Percentiles rank a stretch among this genome's conserved stretches.
These are phyloP conservation scores for Microcebus lehilahytsara DNA, from an alignment of 2,113 vertebrate species.

Conservation along the genomic window DNA sequence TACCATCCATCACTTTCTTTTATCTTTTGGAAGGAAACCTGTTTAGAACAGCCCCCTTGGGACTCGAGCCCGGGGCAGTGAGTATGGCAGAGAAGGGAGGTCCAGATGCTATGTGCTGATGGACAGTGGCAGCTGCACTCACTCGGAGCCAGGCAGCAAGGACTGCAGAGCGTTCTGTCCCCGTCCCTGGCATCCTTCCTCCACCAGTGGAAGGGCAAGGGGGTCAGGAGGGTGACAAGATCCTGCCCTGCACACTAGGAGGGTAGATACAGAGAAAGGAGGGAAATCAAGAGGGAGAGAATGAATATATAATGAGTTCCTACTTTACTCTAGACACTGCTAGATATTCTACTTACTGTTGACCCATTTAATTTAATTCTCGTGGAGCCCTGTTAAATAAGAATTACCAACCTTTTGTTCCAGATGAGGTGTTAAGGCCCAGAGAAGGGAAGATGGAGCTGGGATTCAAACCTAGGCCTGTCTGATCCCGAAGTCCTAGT, in stretches of 20 bases:
- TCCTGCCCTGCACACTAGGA: neutral
- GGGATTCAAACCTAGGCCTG: neutral
- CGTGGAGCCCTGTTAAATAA: conserved; percentile 42
- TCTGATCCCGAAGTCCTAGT: neutral
- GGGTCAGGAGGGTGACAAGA: neutral
- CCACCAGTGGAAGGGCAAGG: neutral
- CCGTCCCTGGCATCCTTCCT: neutral
- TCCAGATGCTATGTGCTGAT: neutral
- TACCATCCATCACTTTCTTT: neutral
- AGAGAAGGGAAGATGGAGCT: neutral
- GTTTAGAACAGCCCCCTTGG: neutral
- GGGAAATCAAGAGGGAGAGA: neutral
- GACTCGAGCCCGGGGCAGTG: neutral
- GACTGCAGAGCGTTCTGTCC: neutral
- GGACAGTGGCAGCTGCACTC: neutral
- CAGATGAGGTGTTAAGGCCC: neutral
- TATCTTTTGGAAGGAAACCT: conserved; percentile 52
- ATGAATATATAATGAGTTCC: neutral
- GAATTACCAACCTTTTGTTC: conserved; percentile 29
- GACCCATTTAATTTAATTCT: conserved; percentile 59
- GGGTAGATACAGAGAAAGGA: neutral
- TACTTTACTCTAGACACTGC: neutral
- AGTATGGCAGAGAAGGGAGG: neutral
- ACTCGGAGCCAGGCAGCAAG: neutral
- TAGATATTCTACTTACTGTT: conserved; percentile 26